Base-by-base conservation (phyloP, 2,888 invertebrate species). In the Sclerodermus sp. region DNA sequence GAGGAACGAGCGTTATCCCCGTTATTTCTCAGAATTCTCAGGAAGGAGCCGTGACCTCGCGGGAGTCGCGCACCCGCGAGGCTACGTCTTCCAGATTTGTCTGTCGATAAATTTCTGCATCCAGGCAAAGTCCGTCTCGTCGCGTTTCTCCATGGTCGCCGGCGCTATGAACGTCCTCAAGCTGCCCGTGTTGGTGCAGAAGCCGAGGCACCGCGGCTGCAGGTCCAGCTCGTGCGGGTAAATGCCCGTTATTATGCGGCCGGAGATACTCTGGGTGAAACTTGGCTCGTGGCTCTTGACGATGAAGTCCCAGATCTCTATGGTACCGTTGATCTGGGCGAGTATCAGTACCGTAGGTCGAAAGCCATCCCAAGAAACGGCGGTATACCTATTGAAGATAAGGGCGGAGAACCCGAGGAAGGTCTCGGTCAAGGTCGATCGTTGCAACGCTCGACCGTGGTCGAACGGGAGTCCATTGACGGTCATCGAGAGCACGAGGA, bases 231-330 rank as follows among this genome's bases (percentile, higher is more conserved):
- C 80, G 67, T 88, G 87, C 42, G 84, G 79, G 34, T 82, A 83
- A 14, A 87, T 80, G 15, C 83, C 82, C 0, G 88, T 87, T n/a
- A 89, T 80, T 69, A 84, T 82, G 36, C 55, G 47, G 5, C 67
- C 63, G 1, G 90, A 87, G 14, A 88, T 77, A 50, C 83, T 85
- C 71, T 90, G 85, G 0, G 83, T 81, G 47, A 87, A 83, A 52
- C 84, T 84, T 0, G 90, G 84, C 56, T 85, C 83, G 61, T 91
- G 87, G 57, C 87, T 87, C 68, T 84, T 83, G 42, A 85, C 79
- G 49, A 88, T 76, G 49, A 93, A 79, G 79, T 92, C 89, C 93
- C 93, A 94, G 10, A 87, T 85, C 77, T 93, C 92, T 12, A 91
- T 79, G 50, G 82, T 83, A 1, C 93, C 93, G 79, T 92, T 90